Conservation (phyloP, 1,140 invertebrate species). For the Stegodyphus mimosarum region DNA sequence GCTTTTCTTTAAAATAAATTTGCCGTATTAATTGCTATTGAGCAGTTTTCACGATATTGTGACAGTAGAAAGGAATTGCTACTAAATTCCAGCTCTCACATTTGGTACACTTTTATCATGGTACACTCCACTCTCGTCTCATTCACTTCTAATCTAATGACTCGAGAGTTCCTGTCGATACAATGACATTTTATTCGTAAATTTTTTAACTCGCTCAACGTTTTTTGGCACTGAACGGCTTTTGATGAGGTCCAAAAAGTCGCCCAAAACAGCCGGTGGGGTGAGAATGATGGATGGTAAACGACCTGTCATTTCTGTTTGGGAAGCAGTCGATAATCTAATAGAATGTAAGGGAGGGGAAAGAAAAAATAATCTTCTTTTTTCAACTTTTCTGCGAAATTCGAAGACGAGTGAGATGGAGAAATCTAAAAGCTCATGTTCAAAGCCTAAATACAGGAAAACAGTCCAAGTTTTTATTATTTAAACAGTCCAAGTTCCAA, state of each 20-base stretch:
- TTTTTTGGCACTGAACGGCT: conserved; percentile 27
- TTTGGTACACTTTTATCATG: too few relatives aligned
- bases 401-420: too few relatives aligned
- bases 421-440: too few relatives aligned
- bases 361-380: background rate
- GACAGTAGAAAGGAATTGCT: too few relatives aligned
- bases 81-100: too few relatives aligned
- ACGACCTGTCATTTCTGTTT: conserved; percentile 39
- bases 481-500: too few relatives aligned
- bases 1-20: too few relatives aligned
- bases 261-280: conserved; percentile 42
- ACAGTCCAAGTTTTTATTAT: too few relatives aligned
- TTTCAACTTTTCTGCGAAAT: background rate
- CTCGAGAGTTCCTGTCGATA: conserved; percentile 33
- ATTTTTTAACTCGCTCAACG: conserved; percentile 19
- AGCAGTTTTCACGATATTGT: too few relatives aligned
- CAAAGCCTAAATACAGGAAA: too few relatives aligned
- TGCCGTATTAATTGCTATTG: too few relatives aligned
- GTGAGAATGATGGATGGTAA: conserved; percentile 38
- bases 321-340: conserved; percentile 38
- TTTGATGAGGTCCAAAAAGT: conserved; percentile 53
- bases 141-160: conserved; percentile 44
- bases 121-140: background rate
- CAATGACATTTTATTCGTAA: conserved; percentile 25
- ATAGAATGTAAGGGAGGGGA: conserved; percentile 12